phyloP scores from a whole-genome alignment of 2,888 invertebrate genomes.

The Cyaniris semiargus region DNA sequence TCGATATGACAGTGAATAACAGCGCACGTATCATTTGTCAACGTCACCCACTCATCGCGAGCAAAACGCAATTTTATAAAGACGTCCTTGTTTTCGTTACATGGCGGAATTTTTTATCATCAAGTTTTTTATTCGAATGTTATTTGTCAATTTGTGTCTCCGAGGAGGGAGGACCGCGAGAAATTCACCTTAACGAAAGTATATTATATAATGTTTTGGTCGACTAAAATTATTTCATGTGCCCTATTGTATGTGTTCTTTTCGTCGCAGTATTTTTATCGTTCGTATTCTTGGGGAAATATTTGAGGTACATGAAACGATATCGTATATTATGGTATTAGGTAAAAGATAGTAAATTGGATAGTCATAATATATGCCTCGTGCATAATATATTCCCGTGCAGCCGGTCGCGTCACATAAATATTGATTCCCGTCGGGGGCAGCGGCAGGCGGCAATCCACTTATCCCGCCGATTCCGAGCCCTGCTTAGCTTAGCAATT shows the following conservation, averaged over 20 bases:
- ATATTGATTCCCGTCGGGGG: neutral
- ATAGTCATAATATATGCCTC: neutral
- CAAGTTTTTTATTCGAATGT: constrained; percentile 52
- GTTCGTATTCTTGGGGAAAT: neutral
- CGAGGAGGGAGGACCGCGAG: neutral
- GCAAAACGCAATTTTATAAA: constrained; percentile 77
- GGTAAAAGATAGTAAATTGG: neutral
- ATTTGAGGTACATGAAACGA: neutral
- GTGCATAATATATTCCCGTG: constrained; percentile 1
- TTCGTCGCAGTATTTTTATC: neutral
- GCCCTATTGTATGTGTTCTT: neutral
- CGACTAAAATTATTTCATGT: neutral
- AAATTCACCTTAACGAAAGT: constrained; percentile 17
- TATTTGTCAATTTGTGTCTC: constrained; percentile 25
- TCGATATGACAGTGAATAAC: constrained; percentile 77
- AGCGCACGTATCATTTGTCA: constrained; percentile 74
- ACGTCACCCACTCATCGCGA: constrained; percentile 71
- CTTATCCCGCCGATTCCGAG: neutral
- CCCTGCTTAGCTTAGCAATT: constrained; percentile 21
- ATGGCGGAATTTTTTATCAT: constrained; percentile 48
- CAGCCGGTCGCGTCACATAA: constrained; percentile 11
- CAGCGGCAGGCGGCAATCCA: constrained; percentile 9
- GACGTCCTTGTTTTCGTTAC: constrained; percentile 74
- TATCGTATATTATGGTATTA: neutral
- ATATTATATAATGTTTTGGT: neutral